A percentile compares a stretch with the other conserved stretches of the same genome.
phyloP scores from a whole-genome alignment of 2,113 vertebrate genomes.

The Oplegnathus fasciatus region DNA sequence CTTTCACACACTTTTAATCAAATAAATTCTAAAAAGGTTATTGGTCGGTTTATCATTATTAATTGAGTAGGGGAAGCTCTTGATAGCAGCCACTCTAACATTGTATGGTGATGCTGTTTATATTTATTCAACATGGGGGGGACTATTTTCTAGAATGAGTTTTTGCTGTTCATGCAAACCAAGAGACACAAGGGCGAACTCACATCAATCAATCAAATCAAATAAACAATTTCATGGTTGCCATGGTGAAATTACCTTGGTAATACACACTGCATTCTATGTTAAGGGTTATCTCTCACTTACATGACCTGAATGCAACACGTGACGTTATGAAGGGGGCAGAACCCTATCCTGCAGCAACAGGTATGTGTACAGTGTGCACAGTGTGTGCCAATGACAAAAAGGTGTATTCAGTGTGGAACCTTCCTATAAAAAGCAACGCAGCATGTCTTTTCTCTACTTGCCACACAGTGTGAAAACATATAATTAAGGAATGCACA shows the following conservation, averaged over 20 bases:
- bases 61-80: too few species aligned
- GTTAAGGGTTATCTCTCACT: accelerated
- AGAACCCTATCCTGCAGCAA: background rate
- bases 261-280: background rate
- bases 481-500: background rate
- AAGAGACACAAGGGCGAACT: background rate
- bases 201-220: too few species aligned
- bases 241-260: background rate
- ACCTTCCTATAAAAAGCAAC: too few species aligned
- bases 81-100: background rate
- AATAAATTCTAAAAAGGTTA: background rate
- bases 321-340: conserved; percentile 5
- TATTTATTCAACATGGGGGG: background rate
- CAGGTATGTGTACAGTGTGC: conserved; percentile 19
- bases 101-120: background rate
- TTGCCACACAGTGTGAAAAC: background rate
- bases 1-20: too few species aligned
- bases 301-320: background rate
- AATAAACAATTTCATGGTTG: background rate
- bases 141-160: background rate
- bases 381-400: background rate
- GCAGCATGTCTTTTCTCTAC: too few species aligned
- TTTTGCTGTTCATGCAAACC: background rate
- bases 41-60: background rate
- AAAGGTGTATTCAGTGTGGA: too few species aligned